Percentiles rank a stretch among this genome's conserved stretches.
phyloP scores from a whole-genome alignment of 2,888 invertebrate species.

The Drosophila bunnanda region DNA sequence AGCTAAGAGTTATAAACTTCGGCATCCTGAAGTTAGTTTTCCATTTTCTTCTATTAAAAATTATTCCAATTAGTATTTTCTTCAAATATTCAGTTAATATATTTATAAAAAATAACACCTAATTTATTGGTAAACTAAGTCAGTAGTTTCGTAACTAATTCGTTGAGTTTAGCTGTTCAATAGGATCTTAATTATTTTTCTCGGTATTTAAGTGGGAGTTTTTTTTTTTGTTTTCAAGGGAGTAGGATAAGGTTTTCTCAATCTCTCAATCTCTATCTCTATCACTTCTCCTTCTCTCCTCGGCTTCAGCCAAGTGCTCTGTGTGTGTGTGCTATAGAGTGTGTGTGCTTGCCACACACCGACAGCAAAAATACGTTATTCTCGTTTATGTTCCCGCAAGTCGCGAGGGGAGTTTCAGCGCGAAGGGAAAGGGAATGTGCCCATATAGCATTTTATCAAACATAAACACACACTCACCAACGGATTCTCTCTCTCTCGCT shows the following conservation, averaged over 20 bases:
- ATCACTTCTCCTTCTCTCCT: constrained; percentile 6
- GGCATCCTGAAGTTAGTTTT: too few species aligned
- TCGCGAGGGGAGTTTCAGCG: constrained; percentile 43
- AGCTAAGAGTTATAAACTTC: too few species aligned
- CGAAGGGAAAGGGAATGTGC: constrained; percentile 72
- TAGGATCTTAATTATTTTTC: constrained; percentile 1
- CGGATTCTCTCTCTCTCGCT: constrained; percentile 21
- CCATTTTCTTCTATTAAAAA: too few species aligned
- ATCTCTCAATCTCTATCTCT: constrained; percentile 28
- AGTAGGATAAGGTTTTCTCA: constrained; percentile 13
- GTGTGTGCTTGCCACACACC: constrained; percentile 70
- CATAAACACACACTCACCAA: constrained; percentile 63
- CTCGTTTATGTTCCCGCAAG: constrained; percentile 67
- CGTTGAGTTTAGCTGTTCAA: not conserved
- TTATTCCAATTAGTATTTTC: too few species aligned
- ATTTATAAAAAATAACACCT: too few species aligned
- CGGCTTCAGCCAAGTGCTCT: constrained; percentile 7
- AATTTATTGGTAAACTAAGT: too few species aligned
- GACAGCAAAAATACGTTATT: constrained; percentile 79
- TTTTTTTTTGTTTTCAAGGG: constrained; percentile 5
- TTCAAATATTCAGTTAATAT: too few species aligned
- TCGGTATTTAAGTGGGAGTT: constrained; percentile 12
- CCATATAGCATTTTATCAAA: constrained; percentile 81
- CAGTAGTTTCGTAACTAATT: not conserved
- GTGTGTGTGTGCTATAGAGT: too few species aligned